These are phyloP conservation scores for Ooceraea biroi DNA, from an alignment of 1,140 invertebrate species.

Conservation along the genomic window DNA sequence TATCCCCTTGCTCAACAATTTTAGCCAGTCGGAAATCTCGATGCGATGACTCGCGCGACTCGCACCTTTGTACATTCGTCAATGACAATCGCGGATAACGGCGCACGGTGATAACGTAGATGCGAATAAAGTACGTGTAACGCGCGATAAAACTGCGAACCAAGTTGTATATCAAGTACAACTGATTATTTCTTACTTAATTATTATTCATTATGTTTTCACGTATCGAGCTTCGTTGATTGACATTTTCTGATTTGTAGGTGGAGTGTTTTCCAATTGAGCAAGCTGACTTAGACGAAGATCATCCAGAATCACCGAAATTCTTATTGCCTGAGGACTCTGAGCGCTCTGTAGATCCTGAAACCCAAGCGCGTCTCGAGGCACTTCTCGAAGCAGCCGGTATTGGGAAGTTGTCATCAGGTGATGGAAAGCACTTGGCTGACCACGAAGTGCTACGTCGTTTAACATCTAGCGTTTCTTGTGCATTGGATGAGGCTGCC, in stretches of 20 bases:
- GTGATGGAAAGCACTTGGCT: constrained; percentile 92
- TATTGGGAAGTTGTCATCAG: constrained; percentile 90
- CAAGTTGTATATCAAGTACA: too few species aligned
- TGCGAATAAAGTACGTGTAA: too few species aligned
- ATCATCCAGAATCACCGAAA: constrained; percentile 91
- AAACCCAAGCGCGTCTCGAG: constrained; percentile 95
- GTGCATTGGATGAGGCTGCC: constrained; percentile 97
- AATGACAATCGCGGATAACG: too few species aligned
- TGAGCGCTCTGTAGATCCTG: constrained; percentile 94
- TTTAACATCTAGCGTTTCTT: constrained; percentile 95
- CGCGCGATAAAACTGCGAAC: too few species aligned
- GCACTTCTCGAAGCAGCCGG: constrained; percentile 96
- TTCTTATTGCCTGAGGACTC: constrained; percentile 92
- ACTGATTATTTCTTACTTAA: background rate
- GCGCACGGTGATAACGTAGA: too few species aligned
- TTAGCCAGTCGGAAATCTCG: too few species aligned
- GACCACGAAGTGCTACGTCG: constrained; percentile 94
- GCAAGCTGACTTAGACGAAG: constrained; percentile 89
- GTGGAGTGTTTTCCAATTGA: constrained; percentile 90
- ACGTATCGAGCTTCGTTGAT: background rate
- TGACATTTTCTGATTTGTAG: constrained; percentile 81
- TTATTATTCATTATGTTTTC: background rate
- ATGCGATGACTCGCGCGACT: too few species aligned
- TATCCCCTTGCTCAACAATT: too few species aligned
- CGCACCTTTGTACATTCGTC: too few species aligned